phyloP scores from a whole-genome alignment of 2,113 vertebrate species.

The Gallinago undulata region DNA sequence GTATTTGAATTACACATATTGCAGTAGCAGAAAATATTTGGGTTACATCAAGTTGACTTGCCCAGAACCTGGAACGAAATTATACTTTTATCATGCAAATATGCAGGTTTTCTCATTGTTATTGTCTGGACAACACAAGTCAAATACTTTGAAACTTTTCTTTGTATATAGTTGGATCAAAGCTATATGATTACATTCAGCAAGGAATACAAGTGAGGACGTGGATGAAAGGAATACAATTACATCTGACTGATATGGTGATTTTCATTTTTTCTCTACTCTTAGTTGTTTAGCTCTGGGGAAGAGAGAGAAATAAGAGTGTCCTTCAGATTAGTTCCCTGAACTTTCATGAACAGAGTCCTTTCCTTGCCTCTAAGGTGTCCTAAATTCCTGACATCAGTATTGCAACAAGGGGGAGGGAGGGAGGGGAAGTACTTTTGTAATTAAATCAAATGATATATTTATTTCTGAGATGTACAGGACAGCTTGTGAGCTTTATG shows the following conservation, averaged over 20 bases:
- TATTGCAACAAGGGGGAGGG: not conserved
- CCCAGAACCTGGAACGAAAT: not conserved
- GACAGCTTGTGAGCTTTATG: not conserved
- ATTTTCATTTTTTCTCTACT: not conserved
- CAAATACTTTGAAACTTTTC: not conserved
- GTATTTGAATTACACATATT: not conserved
- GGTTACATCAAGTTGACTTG: not conserved
- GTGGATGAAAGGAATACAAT: not conserved
- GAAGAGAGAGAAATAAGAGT: not conserved
- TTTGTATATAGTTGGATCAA: not conserved
- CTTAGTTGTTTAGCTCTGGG: not conserved
- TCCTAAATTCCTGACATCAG: not conserved
- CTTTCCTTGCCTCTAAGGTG: not conserved
- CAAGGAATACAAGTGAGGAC: not conserved
- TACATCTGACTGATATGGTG: not conserved
- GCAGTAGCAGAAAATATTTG: not conserved
- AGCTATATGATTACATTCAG: not conserved
- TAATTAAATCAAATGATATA: not conserved
- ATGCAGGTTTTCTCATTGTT: not conserved
- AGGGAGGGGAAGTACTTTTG: not conserved
- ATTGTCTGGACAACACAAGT: not conserved
- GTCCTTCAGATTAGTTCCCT: not conserved
- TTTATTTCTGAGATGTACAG: not conserved
- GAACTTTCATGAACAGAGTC: not conserved
- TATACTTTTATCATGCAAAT: not conserved